These are phyloP conservation scores for Prochilodus magdalenae DNA, from an alignment of 2,113 vertebrate species.

Conservation along the genomic window DNA sequence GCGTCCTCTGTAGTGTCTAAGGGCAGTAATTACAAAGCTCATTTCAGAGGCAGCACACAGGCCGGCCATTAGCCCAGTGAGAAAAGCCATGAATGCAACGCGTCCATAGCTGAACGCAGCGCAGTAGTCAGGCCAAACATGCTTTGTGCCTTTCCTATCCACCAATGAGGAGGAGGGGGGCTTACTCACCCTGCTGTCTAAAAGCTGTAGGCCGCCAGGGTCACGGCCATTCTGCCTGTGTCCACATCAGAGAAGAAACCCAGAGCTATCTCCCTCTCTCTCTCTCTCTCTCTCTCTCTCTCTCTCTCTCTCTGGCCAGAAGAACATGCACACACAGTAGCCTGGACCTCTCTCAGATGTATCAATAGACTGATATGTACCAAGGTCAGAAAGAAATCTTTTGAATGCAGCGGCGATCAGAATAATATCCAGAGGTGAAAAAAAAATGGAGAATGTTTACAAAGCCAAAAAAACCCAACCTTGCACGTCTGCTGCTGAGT, in stretches of 20 bases:
- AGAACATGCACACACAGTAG: constrained; percentile 43
- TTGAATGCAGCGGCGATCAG: constrained; percentile 75
- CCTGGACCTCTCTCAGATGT: constrained; percentile 69
- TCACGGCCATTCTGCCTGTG: constrained; percentile 79
- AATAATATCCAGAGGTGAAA: constrained; percentile 70
- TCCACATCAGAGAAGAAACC: constrained; percentile 68
- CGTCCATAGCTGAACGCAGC: constrained; percentile 46
- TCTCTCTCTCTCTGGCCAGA: constrained; percentile 44
- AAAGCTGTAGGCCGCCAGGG: constrained; percentile 71
- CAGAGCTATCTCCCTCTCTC: constrained; percentile 68
- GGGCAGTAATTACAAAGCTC: constrained; percentile 55
- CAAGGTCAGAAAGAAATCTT: constrained; percentile 81
- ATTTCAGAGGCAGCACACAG: constrained; percentile 51
- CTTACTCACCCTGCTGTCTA: constrained; percentile 67
- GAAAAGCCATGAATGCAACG: constrained; percentile 41
- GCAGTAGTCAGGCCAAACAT: constrained; percentile 42
- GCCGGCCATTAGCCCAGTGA: constrained; percentile 41
- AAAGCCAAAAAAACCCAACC: constrained; percentile 59
- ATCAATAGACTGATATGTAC: constrained; percentile 70
- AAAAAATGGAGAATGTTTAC: constrained; percentile 75
- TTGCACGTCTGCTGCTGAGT: constrained; percentile 69
- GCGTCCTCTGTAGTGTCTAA: constrained; percentile 43
- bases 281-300: constrained; percentile 50
- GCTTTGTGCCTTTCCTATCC: constrained; percentile 72
- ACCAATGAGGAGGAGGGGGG: constrained; percentile 65